Evolutionary conservation across 1,140 invertebrate species (phyloP).

Genomic region (Liolophura sinensis): DNA sequence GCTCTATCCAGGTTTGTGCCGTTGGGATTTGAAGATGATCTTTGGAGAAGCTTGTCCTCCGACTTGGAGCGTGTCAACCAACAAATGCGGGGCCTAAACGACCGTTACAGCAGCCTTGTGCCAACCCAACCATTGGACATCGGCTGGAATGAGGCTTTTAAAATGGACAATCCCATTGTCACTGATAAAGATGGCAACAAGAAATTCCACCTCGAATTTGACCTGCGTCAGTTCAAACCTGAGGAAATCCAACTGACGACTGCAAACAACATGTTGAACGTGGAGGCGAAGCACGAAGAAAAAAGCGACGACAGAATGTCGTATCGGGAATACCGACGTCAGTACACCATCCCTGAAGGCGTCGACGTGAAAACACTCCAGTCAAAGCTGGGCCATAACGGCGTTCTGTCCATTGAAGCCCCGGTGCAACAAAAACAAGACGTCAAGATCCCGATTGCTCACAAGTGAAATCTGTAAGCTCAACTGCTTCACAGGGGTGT

Average conservation of each 20-base stretch:
- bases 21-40: too few relatives aligned
- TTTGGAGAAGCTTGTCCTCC: too few relatives aligned
- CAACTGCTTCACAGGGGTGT: too few relatives aligned
- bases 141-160: not conserved
- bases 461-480: too few relatives aligned
- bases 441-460: too few relatives aligned
- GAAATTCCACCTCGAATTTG: not conserved
- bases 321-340: conserved; percentile 15
- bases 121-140: too few relatives aligned
- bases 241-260: not conserved
- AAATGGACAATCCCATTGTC: not conserved
- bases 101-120: too few relatives aligned
- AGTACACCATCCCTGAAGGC: conserved; percentile 14
- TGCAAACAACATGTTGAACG: not conserved
- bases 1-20: too few relatives aligned
- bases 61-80: too few relatives aligned
- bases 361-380: conserved; percentile 11
- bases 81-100: too few relatives aligned
- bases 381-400: conserved; percentile 16
- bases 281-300: conserved; percentile 19
- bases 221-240: not conserved
- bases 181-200: conserved; percentile 1
- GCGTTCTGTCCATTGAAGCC: conserved; percentile 22
- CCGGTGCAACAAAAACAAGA: conserved; percentile 5
- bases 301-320: conserved; percentile 12